phyloP scores from a whole-genome alignment of 2,113 vertebrate species.

The Tetrax tetrax region DNA sequence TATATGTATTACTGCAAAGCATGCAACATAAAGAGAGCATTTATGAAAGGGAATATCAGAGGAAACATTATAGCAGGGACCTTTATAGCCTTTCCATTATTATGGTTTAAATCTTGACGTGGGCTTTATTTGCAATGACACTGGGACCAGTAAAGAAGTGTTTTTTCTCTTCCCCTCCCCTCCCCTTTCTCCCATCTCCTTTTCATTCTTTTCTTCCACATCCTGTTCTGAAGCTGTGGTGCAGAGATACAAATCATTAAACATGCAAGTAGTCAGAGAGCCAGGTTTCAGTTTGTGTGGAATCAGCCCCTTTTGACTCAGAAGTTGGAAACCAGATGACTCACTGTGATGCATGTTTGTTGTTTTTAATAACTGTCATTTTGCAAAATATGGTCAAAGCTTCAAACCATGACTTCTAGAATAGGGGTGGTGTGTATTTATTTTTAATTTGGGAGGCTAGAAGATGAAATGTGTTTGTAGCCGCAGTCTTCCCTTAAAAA shows the following conservation, averaged over 20 bases:
- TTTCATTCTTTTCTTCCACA: constrained; percentile 68
- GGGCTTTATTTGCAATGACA: constrained; percentile 72
- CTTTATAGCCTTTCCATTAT: constrained; percentile 78
- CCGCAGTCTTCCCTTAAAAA: background rate
- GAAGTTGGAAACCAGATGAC: constrained; percentile 72
- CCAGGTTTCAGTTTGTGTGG: constrained; percentile 66
- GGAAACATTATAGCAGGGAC: constrained; percentile 75
- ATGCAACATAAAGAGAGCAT: constrained; percentile 68
- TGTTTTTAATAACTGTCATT: constrained; percentile 73
- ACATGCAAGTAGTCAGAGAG: constrained; percentile 52
- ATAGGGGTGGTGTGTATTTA: constrained; percentile 38
- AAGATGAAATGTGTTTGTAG: constrained; percentile 38
- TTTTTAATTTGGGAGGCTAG: constrained; percentile 22
- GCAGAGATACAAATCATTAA: constrained; percentile 47
- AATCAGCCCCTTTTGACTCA: constrained; percentile 73
- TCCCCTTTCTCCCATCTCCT: constrained; percentile 61
- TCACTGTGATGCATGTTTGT: constrained; percentile 71
- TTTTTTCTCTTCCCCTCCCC: constrained; percentile 36
- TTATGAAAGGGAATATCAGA: constrained; percentile 77
- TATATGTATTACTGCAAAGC: constrained; percentile 57
- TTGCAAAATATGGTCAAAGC: constrained; percentile 65
- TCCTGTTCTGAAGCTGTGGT: constrained; percentile 68
- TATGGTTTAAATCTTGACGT: constrained; percentile 78
- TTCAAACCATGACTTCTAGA: constrained; percentile 52
- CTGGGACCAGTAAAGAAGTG: constrained; percentile 67